Conservation (phyloP, 1,140 invertebrate species). For the Geopemphigus sp. region DNA sequence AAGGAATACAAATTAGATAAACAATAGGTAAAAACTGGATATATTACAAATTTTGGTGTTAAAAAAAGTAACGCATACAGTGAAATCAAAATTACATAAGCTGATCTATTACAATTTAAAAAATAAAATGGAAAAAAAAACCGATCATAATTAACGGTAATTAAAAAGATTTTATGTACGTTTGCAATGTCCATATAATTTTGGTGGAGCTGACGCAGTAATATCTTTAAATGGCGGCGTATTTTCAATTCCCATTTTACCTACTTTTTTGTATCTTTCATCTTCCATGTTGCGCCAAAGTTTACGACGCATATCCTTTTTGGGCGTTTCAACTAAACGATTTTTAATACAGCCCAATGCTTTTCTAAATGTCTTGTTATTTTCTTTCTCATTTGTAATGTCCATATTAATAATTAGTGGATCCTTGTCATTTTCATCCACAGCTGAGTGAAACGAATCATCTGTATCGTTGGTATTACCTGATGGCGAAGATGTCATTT, state of each 20-base stretch:
- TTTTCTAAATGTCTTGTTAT: not conserved
- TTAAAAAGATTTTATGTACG: not conserved
- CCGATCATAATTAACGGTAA: too few species aligned
- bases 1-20: not conserved
- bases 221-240: slow-evolving; percentile 35
- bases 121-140: not conserved
- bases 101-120: not conserved
- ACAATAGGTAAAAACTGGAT: not conserved
- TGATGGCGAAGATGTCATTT: not conserved
- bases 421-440: slow-evolving; percentile 25
- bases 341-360: slow-evolving; percentile 32
- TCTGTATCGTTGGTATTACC: not conserved
- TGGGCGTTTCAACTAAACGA: slow-evolving; percentile 23
- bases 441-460: slow-evolving; percentile 39
- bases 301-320: slow-evolving; percentile 32
- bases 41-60: not conserved
- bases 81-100: not conserved
- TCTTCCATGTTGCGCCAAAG: slow-evolving; percentile 48
- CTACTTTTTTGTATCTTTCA: slow-evolving; percentile 18
- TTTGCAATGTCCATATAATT: slow-evolving; percentile 20
- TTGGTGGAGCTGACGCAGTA: slow-evolving; percentile 36
- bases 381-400: not conserved
- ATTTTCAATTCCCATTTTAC: slow-evolving; percentile 18
- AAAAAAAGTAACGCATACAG: not conserved
- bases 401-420: not conserved